phyloP scores from a whole-genome alignment of 1,140 invertebrate species.

The Achatina immaculata region DNA sequence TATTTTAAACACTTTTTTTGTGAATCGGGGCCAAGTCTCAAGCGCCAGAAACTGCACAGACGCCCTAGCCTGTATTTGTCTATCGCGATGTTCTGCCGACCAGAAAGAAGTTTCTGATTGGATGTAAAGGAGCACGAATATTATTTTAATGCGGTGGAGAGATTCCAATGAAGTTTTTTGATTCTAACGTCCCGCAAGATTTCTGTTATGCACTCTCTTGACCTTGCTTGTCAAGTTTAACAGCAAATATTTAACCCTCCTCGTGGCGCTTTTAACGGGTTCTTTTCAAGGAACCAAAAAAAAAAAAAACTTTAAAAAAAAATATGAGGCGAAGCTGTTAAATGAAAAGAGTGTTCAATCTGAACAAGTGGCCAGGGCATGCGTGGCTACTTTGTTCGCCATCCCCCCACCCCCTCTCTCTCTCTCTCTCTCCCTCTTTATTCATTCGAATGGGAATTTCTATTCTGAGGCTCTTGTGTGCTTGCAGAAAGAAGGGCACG shows the following conservation, averaged over 20 bases:
- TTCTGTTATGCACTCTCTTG: not conserved
- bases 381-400: no score
- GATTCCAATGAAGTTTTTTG: not conserved
- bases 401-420: no score
- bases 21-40: not conserved
- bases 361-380: no score
- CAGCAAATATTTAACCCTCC: not conserved
- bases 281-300: not conserved
- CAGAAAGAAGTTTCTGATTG: not conserved
- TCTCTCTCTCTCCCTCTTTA: no score
- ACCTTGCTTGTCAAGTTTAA: not conserved
- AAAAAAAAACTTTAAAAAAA: no score
- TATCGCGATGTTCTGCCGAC: not conserved
- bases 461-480: no score
- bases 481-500: no score
- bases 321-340: no score
- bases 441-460: no score
- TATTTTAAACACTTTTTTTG: no score
- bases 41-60: not conserved
- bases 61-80: not conserved
- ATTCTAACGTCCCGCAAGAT: not conserved
- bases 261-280: not conserved
- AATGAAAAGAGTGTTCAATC: no score
- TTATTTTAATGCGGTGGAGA: not conserved
- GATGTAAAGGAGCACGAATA: not conserved